Evolutionary conservation across 2,113 vertebrate genomes (phyloP), one percentile per base, ranked within the genome.

Genomic region (Tragelaphus imberbis): DNA sequence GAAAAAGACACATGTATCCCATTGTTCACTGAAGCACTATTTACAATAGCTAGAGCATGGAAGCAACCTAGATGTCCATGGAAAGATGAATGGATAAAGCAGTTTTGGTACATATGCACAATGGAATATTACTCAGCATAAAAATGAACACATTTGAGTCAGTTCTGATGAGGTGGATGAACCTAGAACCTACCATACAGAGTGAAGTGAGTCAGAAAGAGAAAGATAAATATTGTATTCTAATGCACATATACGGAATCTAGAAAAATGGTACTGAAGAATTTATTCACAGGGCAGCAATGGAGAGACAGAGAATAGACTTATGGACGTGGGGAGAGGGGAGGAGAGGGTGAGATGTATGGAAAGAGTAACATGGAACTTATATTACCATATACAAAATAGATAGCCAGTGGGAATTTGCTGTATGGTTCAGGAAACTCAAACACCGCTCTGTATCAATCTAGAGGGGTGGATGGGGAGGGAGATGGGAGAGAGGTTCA

Each of bases 401-500:
- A 68, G 16, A 68, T 10, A 68, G 63, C 63, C 17, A 5, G 19
- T 9, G 4, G 33, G 65, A 17, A 68, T 68, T 68, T n/a, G 65
- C 65, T 10, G 4, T 68, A 9, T n/a, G 33, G 16, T 8, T 68
- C 65, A 68, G 8, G 65, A 68, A 68, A 68, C 63, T n/a, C 33
- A 36, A 5, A 19, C 0, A n/a, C 2, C 1, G 1, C 33, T 36
- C 65, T 68, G 33, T 68, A 19, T 68, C 7, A 68, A n/a, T 10
- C 65, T n/a, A n/a, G 33, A 68, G 7, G 8, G 33, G 7, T 68
- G 33, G 16, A 19, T 68, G 16, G 65, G 8, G 33, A 10, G 16
- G 63, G 16, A 68, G 14, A 65, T 17, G 63, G 30, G 15, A 65
- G 63, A 8, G 63, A 65, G 63, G 7, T 17, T 68, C 33, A 68